These are phyloP conservation scores for Carassius auratus DNA, from an alignment of 2,113 vertebrate genomes.

Conservation along the genomic window DNA sequence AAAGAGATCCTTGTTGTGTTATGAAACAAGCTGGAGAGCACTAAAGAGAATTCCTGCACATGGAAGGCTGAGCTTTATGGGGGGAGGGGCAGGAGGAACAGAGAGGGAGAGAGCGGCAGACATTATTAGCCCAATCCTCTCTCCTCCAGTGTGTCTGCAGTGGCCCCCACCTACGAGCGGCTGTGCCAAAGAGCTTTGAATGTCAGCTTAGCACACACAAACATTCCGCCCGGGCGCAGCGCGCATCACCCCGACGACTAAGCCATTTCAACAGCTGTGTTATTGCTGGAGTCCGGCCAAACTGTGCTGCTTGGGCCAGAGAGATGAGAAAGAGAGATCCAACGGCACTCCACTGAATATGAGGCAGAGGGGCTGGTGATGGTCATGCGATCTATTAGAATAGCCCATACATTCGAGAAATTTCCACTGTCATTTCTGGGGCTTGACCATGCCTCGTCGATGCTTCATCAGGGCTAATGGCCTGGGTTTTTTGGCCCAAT, in stretches of 20 bases:
- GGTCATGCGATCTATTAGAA: not conserved
- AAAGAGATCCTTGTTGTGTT: constrained; percentile 68
- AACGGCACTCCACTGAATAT: not conserved
- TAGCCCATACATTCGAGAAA: no score
- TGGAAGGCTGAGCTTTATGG: constrained; percentile 39
- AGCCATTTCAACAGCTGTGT: constrained; percentile 86
- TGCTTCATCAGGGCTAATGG: no score
- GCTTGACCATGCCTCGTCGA: no score
- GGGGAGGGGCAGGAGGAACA: constrained; percentile 47
- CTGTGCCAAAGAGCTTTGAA: constrained; percentile 66
- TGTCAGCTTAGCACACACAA: constrained; percentile 72
- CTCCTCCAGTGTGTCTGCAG: constrained; percentile 56
- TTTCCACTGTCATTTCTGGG: no score
- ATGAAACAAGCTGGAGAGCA: constrained; percentile 70
- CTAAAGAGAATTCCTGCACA: constrained; percentile 66
- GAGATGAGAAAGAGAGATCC: constrained; percentile 55
- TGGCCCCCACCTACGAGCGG: constrained; percentile 51
- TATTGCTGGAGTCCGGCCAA: constrained; percentile 81
- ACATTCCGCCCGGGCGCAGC: constrained; percentile 72
- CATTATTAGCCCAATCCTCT: constrained; percentile 59
- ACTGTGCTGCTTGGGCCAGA: constrained; percentile 64
- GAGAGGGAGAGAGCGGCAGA: constrained; percentile 14
- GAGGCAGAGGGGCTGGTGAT: not conserved
- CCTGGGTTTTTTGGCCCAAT: no score
- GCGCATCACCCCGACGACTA: constrained; percentile 80